Conservation (phyloP, 2,797 vertebrate species). For the Melanotaenia nigrans region DNA sequence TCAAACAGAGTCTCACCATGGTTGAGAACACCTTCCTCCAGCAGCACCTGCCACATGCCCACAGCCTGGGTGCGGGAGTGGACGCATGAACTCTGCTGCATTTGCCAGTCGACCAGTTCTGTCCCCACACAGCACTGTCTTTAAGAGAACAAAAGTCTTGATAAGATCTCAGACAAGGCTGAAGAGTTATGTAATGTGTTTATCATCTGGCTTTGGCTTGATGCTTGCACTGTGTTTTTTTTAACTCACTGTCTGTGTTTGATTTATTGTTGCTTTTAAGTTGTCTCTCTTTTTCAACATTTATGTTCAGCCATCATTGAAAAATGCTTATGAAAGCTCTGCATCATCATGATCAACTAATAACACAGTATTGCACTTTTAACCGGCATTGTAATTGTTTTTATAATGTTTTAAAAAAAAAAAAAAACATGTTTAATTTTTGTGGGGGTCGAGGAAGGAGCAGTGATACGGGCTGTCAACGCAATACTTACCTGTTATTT, state of each 20-base stretch:
- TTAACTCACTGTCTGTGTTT: neutral
- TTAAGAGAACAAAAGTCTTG: conserved; percentile 20
- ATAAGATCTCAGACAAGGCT: neutral
- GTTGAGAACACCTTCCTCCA: conserved; percentile 96
- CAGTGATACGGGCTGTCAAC: neutral
- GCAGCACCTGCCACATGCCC: conserved; percentile 98
- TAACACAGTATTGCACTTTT: too few species aligned
- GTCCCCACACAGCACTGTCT: conserved; percentile 97
- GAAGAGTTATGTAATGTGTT: conserved; percentile 2
- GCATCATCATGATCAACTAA: neutral
- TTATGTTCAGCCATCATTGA: neutral
- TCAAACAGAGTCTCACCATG: conserved; percentile 86
- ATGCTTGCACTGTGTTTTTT: neutral
- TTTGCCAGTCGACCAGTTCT: conserved; percentile 97
- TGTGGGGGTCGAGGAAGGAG: too few species aligned
- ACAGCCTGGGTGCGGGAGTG: conserved; percentile 94
- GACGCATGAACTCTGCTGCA: conserved; percentile 93
- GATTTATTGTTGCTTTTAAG: neutral
- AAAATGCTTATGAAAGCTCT: neutral
- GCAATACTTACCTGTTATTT: neutral
- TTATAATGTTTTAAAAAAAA: too few species aligned
- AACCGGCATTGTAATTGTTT: neutral
- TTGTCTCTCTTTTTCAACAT: neutral
- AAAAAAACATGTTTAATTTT: too few species aligned
- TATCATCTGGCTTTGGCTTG: conserved; percentile 1